These are phyloP conservation scores for Pituophis catenifer DNA, from an alignment of 2,113 vertebrate genomes.

Conservation along the genomic window DNA sequence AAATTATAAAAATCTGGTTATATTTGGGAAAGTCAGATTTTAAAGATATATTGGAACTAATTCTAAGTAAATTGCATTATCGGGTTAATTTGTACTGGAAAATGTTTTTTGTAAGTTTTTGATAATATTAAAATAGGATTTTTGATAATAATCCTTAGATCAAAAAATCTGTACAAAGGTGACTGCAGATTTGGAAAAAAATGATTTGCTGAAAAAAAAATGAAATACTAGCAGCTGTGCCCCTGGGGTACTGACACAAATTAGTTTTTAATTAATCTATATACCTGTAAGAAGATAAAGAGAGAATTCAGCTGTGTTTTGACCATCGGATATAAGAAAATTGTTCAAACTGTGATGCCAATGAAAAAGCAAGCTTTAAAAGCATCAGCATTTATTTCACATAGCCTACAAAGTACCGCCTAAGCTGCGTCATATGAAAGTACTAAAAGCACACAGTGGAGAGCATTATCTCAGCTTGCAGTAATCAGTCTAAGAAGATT, in stretches of 20 bases:
- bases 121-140: not conserved
- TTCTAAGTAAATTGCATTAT: not conserved
- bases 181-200: not conserved
- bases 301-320: not conserved
- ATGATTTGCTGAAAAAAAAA: not conserved
- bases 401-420: constrained; percentile 20
- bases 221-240: not conserved
- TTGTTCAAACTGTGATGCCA: not conserved
- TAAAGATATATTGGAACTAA: not conserved
- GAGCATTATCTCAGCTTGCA: constrained; percentile 47
- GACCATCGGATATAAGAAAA: not conserved
- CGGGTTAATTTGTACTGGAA: not conserved
- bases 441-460: constrained; percentile 30
- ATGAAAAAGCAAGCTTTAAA: constrained; percentile 32
- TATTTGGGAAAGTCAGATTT: not conserved
- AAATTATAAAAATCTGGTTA: not conserved
- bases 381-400: constrained; percentile 35
- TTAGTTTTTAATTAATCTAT: not conserved
- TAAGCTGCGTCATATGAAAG: constrained; percentile 33
- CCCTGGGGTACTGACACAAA: not conserved
- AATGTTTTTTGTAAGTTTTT: not conserved
- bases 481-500: constrained; percentile 63
- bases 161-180: not conserved
- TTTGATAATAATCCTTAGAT: not conserved
- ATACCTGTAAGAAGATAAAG: not conserved